These are phyloP conservation scores for Odontocerum albicorne DNA, from an alignment of 2,888 invertebrate species.

Conservation along the genomic window DNA sequence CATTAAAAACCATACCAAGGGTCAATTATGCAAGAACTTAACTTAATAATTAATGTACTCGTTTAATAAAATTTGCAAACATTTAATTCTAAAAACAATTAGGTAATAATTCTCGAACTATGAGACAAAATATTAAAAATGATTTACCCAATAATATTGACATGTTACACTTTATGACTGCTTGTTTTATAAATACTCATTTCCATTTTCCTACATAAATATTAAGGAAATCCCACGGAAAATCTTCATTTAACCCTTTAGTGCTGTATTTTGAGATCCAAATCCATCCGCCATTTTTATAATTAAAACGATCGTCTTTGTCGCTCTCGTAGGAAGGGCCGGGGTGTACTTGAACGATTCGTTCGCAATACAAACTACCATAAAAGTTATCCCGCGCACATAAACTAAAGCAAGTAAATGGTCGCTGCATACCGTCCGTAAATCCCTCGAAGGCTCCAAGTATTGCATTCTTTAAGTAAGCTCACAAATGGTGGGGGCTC, in stretches of 20 bases:
- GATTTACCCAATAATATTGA: no score
- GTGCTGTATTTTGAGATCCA: neutral
- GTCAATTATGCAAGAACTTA: no score
- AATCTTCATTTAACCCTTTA: neutral
- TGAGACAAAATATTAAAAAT: no score
- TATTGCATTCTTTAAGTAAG: conserved; percentile 33
- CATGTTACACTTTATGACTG: no score
- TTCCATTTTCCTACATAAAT: no score
- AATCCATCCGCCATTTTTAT: conserved; percentile 2
- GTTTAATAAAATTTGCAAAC: no score
- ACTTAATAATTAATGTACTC: no score
- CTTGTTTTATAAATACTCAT: no score
- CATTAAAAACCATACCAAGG: no score
- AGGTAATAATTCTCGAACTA: no score
- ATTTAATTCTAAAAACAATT: no score
- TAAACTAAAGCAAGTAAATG: conserved; percentile 15
- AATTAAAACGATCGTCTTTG: conserved; percentile 1
- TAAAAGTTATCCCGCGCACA: conserved; percentile 19
- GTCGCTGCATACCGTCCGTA: conserved; percentile 10
- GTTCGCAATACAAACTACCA: conserved; percentile 11
- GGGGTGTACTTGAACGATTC: conserved; percentile 5
- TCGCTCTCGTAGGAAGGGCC: neutral
- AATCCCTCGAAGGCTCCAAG: conserved; percentile 13
- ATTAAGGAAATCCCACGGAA: no score
- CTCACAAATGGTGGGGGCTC: conserved; percentile 24